These are phyloP conservation scores for Metridium senile DNA, from an alignment of 92 coral and sea anemone genomes.

Conservation along the genomic window DNA sequence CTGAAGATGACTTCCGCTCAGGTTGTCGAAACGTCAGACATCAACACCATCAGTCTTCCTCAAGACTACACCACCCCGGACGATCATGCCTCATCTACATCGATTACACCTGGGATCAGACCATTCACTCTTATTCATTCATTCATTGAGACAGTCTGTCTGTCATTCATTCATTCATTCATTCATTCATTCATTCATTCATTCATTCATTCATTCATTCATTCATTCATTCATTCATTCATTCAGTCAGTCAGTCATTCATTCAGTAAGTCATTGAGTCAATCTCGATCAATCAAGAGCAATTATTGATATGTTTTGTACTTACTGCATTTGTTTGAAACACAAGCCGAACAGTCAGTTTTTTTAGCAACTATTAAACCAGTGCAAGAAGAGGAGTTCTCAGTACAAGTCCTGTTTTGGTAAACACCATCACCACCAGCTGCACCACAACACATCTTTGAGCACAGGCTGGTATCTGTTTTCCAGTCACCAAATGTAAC, in stretches of 20 bases:
- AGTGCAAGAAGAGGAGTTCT: background rate
- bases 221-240: background rate
- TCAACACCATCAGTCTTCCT: no score
- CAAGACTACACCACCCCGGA: no score
- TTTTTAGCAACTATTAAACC: background rate
- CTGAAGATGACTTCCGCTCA: no score
- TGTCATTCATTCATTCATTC: background rate
- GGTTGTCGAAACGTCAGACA: no score
- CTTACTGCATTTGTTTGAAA: background rate
- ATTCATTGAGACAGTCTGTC: background rate
- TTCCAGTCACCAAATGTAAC: background rate
- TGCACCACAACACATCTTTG: background rate
- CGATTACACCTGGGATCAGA: background rate
- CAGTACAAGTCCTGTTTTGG: background rate
- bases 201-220: background rate
- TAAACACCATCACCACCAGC: background rate
- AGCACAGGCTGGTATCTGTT: background rate
- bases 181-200: background rate
- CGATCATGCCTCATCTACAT: no score
- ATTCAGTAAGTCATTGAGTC: no score
- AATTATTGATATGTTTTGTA: no score
- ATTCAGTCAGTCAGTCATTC: background rate
- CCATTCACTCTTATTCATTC: background rate
- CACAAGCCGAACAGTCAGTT: background rate
- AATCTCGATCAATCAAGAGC: no score